Conservation (phyloP, 2,113 vertebrate species). For the Podarcis raffonei region DNA sequence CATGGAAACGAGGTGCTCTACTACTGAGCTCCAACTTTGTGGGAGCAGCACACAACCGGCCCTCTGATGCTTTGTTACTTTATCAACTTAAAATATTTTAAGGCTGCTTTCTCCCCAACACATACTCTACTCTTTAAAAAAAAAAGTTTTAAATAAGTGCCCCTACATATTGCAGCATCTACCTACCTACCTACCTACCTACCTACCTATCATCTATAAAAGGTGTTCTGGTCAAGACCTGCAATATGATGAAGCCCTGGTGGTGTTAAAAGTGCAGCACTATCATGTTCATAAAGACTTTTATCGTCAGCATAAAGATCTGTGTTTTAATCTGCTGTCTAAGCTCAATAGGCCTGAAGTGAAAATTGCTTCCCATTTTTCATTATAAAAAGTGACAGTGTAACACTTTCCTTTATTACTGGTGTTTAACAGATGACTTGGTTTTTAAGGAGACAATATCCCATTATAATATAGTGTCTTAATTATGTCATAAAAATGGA, state of each 20-base stretch:
- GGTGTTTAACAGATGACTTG: constrained; percentile 50
- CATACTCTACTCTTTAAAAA: constrained; percentile 28
- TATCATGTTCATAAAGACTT: constrained; percentile 48
- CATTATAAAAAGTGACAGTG: constrained; percentile 40
- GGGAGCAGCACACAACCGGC: neutral
- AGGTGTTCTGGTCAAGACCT: constrained; percentile 19
- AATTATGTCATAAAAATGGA: constrained; percentile 43
- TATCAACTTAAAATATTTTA: neutral
- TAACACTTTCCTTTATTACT: constrained; percentile 54
- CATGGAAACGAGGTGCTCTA: neutral
- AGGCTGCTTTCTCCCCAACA: constrained; percentile 4
- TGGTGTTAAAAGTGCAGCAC: constrained; percentile 49
- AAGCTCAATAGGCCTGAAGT: constrained; percentile 50
- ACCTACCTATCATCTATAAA: neutral
- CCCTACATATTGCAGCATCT: neutral
- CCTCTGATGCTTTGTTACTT: no score
- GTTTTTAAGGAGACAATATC: constrained; percentile 55
- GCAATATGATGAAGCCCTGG: constrained; percentile 23
- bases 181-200: no score
- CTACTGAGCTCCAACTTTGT: neutral
- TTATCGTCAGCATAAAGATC: constrained; percentile 52
- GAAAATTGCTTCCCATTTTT: constrained; percentile 57
- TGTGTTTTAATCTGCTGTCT: constrained; percentile 55
- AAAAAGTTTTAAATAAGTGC: neutral
- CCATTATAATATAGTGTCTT: constrained; percentile 45